phyloP scores from a whole-genome alignment of 2,888 invertebrate species.

The Crepidodera aurea region DNA sequence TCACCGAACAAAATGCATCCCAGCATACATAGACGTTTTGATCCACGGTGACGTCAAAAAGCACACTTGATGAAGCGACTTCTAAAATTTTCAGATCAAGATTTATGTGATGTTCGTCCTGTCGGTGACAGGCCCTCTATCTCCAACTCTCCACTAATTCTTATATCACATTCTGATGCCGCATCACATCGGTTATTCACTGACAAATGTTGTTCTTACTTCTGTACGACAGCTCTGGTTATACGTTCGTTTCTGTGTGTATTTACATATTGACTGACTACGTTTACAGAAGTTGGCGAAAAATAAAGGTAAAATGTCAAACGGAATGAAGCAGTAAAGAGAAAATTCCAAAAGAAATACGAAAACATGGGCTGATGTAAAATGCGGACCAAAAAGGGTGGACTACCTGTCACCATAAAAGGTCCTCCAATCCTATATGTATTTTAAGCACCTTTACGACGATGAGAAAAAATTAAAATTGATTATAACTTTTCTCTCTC shows the following conservation, averaged over 20 bases:
- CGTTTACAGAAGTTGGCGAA: background rate
- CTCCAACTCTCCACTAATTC: conserved; percentile 6
- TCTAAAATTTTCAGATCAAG: conserved; percentile 11
- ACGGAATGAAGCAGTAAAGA: too few relatives aligned
- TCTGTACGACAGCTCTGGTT: background rate
- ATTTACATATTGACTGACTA: background rate
- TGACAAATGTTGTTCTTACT: conserved; percentile 1
- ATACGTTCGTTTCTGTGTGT: background rate
- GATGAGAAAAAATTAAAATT: too few relatives aligned
- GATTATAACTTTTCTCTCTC: too few relatives aligned
- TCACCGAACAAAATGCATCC: too few relatives aligned
- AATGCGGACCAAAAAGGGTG: too few relatives aligned
- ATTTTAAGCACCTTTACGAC: too few relatives aligned
- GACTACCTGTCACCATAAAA: too few relatives aligned
- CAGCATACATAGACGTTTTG: background rate
- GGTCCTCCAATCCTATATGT: too few relatives aligned
- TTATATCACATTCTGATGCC: background rate
- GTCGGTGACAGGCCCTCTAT: conserved; percentile 7
- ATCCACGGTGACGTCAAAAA: conserved; percentile 13
- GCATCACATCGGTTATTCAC: background rate
- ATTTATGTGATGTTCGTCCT: conserved; percentile 10
- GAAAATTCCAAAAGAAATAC: too few relatives aligned
- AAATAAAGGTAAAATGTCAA: too few relatives aligned
- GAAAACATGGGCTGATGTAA: too few relatives aligned
- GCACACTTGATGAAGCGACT: conserved; percentile 12